Base-by-base conservation (phyloP, 2,888 invertebrate genomes). In the Sarcophaga caerulescens region DNA sequence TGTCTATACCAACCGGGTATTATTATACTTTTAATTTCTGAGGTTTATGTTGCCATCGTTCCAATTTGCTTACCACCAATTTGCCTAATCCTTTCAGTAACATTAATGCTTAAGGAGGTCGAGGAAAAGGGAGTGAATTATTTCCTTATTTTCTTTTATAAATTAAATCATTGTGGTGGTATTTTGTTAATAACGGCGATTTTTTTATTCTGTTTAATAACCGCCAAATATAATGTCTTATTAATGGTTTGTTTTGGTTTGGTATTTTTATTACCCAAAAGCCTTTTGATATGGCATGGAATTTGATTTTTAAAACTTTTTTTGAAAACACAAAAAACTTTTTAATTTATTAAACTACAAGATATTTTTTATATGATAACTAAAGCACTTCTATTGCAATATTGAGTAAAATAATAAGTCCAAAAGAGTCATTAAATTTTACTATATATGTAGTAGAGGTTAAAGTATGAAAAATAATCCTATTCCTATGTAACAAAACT, bases 121-220 rank as follows among this genome's bases (percentile, higher is more conserved):
- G 52, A 17, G 52, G 52, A 52, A 57, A n/a, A 23, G 23, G 44
- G 45, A 52, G 19, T 60, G 10, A 60, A 21, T 52, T 69, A 1
- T 69, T 69, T 45, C 25, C 8, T 10, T 60, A 17, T 60, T 60
- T 68, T 45, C 12, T 21, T 44, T 44, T 35, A 65, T 25, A 45
- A 68, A 52, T 17, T 69, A 52, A 69, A 52, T 52, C 23, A 69
- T 69, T 69, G 4, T 12, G 52, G 25, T 35, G n/a, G 35, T 19
- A 25, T 35, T 57, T 35, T 60, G 60, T 10, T 60, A 11, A 10
- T 17, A 25, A n/a, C 11, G 19, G 57, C 12, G 52, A 52, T 52
- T 52, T 52, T 17, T 52, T 52, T 47, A 0, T 3, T 52, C 17
- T 52, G 12, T 52, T 52, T 52, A 52, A 52, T 52, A 52, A 52